A percentile compares a stretch with the other conserved stretches of the same genome.
Evolutionary conservation across 2,888 invertebrate genomes (phyloP).

Genomic region (Acleris holmiana): DNA sequence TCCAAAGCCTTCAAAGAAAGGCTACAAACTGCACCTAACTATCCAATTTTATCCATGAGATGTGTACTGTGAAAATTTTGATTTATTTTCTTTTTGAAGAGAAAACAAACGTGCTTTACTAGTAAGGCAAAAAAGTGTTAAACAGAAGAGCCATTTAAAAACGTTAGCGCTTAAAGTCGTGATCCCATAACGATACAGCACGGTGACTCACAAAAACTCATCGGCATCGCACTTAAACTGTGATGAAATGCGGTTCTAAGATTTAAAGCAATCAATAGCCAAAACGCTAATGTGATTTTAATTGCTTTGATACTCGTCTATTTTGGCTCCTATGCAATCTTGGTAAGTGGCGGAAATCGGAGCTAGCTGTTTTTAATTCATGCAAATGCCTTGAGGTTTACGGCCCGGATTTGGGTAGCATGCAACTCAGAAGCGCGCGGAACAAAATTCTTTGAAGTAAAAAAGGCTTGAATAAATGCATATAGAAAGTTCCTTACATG

Average conservation of each 20-base stretch:
- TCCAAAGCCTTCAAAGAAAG: conserved; percentile 11
- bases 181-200: conserved; percentile 23
- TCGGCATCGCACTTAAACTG: conserved; percentile 8
- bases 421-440: conserved; percentile 21
- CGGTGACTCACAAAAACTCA: conserved; percentile 11
- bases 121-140: conserved; percentile 3
- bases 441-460: conserved; percentile 19
- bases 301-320: conserved; percentile 11
- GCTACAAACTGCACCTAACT: not conserved
- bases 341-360: conserved; percentile 31
- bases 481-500: conserved; percentile 6
- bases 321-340: conserved; percentile 32
- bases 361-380: conserved; percentile 35
- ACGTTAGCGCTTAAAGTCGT: conserved; percentile 17
- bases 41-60: too few species aligned
- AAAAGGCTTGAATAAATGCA: conserved; percentile 9
- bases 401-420: conserved; percentile 28
- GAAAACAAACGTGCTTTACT: too few species aligned
- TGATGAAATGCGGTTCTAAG: conserved; percentile 12
- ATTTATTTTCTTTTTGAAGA: too few species aligned
- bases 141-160: conserved; percentile 8
- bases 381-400: conserved; percentile 37
- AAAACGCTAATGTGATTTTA: conserved; percentile 15
- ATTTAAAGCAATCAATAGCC: conserved; percentile 18
- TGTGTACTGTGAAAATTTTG: too few species aligned